These are phyloP conservation scores for Capromys pilorides DNA, from an alignment of 2,797 vertebrate species.

Conservation along the genomic window DNA sequence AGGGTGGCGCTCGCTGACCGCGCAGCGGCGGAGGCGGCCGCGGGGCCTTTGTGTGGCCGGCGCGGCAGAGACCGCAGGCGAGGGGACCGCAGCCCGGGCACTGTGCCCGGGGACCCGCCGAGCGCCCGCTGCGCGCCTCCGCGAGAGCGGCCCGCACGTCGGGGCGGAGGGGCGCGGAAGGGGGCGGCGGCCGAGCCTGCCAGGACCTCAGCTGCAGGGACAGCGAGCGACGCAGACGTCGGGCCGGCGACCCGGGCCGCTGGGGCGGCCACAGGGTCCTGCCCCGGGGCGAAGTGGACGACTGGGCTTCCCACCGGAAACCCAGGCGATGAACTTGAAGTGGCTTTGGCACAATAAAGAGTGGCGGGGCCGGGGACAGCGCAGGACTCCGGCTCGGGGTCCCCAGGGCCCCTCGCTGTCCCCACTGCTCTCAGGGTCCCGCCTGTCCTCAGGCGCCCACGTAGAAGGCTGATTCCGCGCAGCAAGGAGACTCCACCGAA, in stretches of 20 bases:
- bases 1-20: slow-evolving; percentile 80
- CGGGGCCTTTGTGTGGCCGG: slow-evolving; percentile 49
- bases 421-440: neutral
- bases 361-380: neutral
- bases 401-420: neutral
- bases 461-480: neutral
- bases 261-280: neutral
- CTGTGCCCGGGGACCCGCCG: too few species aligned
- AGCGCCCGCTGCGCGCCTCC: neutral
- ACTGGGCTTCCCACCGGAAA: neutral
- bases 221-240: too few species aligned
- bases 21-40: neutral
- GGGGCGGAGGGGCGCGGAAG: too few species aligned
- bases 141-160: too few species aligned
- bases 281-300: neutral
- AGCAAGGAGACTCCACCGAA: slow-evolving; percentile 63
- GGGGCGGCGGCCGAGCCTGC: too few species aligned
- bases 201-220: too few species aligned
- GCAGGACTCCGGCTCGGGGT: neutral
- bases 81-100: neutral
- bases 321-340: neutral
- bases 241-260: too few species aligned
- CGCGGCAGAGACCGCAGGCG: neutral
- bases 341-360: neutral
- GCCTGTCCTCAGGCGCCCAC: neutral